A percentile compares a stretch with the other conserved stretches of the same genome.
Evolutionary conservation across 92 coral and sea anemone species (phyloP).

Genomic region (Paramuricea clavata): DNA sequence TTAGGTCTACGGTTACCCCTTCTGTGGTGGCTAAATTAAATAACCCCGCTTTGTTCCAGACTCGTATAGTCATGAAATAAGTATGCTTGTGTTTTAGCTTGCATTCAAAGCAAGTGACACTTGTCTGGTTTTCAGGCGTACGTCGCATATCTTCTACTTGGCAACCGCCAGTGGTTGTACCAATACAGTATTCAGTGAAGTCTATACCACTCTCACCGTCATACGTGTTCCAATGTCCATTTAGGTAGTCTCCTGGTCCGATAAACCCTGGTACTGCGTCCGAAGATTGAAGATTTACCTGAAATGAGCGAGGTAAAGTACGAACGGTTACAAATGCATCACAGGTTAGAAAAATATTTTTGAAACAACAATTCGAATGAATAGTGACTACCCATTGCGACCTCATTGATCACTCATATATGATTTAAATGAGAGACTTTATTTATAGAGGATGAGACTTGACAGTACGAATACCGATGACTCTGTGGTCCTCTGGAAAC

Average conservation of each 20-base stretch:
- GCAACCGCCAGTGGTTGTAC: slow-evolving; percentile 78
- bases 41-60: slow-evolving; percentile 87
- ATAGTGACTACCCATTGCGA: not conserved
- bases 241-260: slow-evolving; percentile 61
- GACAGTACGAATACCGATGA: no score
- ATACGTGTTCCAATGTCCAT: slow-evolving; percentile 79
- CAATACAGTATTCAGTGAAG: slow-evolving; percentile 88
- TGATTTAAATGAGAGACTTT: no score
- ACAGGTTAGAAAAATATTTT: not conserved
- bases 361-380: no score
- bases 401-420: not conserved
- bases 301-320: not conserved
- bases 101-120: slow-evolving; percentile 79
- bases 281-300: slow-evolving; percentile 66
- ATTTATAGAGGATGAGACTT: no score
- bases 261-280: slow-evolving; percentile 68
- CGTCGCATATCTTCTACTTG: slow-evolving; percentile 77
- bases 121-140: slow-evolving; percentile 61
- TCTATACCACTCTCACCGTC: slow-evolving; percentile 80
- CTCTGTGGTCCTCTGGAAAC: no score
- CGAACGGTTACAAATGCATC: not conserved
- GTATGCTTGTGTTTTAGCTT: slow-evolving; percentile 65
- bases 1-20: slow-evolving; percentile 72
- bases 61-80: slow-evolving; percentile 81
- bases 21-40: slow-evolving; percentile 67